These are phyloP conservation scores for Mythimna loreyi DNA, from an alignment of 2,888 invertebrate species.

Conservation along the genomic window DNA sequence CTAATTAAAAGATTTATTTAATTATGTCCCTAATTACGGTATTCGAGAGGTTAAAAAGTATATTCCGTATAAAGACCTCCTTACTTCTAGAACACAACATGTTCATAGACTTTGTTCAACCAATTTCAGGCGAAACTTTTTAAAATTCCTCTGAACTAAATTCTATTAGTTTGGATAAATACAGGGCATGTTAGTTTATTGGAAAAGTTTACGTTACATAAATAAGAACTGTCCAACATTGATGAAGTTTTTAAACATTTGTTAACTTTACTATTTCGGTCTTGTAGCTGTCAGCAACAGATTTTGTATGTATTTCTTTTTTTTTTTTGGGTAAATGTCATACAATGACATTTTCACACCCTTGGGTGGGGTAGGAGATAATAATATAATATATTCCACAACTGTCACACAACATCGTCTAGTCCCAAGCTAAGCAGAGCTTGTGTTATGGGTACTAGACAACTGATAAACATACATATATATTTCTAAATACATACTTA, in stretches of 20 bases:
- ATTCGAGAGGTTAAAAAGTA: too few species aligned
- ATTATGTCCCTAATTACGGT: too few species aligned
- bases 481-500: too few species aligned
- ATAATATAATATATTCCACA: too few species aligned
- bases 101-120: conserved; percentile 26
- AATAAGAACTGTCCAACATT: conserved; percentile 62
- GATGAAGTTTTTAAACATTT: conserved; percentile 58
- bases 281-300: conserved; percentile 1
- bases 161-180: conserved; percentile 46
- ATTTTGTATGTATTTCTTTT: background rate
- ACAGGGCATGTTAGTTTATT: conserved; percentile 55
- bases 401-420: too few species aligned
- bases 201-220: conserved; percentile 56
- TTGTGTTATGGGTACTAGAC: too few species aligned
- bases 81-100: background rate
- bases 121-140: conserved; percentile 32
- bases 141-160: conserved; percentile 43
- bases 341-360: too few species aligned
- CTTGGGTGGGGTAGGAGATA: too few species aligned
- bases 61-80: background rate
- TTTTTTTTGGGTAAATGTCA: too few species aligned
- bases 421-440: too few species aligned
- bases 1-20: too few species aligned
- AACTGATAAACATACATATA: too few species aligned
- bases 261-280: conserved; percentile 35